A percentile compares a stretch with the other conserved stretches of the same genome.
Evolutionary conservation across 2,113 vertebrate genomes (phyloP).

Genomic region (Acanthochromis polyacanthus): DNA sequence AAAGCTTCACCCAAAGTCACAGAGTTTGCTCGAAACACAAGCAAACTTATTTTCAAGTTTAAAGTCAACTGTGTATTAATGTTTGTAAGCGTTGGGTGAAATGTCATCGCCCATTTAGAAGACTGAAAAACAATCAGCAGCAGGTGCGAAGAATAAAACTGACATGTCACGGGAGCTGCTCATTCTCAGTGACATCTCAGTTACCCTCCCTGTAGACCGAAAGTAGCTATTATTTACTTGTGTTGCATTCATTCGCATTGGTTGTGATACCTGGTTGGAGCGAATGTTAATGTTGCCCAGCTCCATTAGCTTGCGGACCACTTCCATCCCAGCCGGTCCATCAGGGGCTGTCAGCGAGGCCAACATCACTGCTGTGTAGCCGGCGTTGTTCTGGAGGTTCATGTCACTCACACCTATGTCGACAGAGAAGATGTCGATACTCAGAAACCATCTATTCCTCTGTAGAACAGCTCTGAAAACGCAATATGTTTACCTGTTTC

Average conservation of each 20-base stretch:
- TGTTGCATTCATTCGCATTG: not conserved
- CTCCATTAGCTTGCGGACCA: constrained; percentile 90
- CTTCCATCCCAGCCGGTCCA: constrained; percentile 89
- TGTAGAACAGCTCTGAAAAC: not conserved
- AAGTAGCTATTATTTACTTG: not conserved
- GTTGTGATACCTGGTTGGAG: constrained; percentile 88
- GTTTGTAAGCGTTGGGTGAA: not conserved
- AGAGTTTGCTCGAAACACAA: no score
- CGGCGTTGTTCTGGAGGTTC: constrained; percentile 91
- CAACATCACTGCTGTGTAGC: constrained; percentile 95
- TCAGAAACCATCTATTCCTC: not conserved
- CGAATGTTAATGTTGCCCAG: constrained; percentile 89
- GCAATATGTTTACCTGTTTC: constrained; percentile 87
- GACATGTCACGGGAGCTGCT: not conserved
- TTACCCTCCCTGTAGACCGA: not conserved
- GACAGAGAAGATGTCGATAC: not conserved
- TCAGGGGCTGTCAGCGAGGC: constrained; percentile 89
- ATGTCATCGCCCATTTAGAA: not conserved
- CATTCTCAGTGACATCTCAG: not conserved
- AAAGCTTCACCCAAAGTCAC: not conserved
- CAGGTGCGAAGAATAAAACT: no score
- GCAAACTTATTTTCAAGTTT: not conserved
- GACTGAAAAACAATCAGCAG: no score
- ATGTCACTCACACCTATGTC: constrained; percentile 82
- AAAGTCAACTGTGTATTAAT: not conserved